These are phyloP conservation scores for Tholera decimalis DNA, from an alignment of 2,888 invertebrate species.

Conservation along the genomic window DNA sequence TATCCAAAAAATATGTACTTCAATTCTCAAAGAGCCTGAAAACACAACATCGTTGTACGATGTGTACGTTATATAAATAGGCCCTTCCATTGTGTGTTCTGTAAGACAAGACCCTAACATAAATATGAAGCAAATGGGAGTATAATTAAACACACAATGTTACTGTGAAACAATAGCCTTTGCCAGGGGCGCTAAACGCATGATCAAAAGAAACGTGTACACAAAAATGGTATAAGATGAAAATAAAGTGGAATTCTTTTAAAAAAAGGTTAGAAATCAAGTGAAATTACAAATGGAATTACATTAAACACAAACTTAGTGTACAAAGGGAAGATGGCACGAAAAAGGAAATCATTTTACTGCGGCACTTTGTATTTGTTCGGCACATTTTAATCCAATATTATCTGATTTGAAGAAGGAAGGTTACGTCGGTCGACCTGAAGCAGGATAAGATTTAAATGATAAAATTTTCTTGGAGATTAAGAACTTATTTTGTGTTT, in stretches of 20 bases:
- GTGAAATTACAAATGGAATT: conserved; percentile 73
- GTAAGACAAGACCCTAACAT: conserved; percentile 61
- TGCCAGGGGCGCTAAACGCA: conserved; percentile 44
- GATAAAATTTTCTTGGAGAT: conserved; percentile 25
- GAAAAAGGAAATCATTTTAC: conserved; percentile 73
- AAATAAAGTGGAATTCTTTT: conserved; percentile 55
- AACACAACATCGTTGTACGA: conserved; percentile 40
- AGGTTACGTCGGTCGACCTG: conserved; percentile 51
- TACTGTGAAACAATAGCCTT: conserved; percentile 54
- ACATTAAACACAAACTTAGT: conserved; percentile 73
- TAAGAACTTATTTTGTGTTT: conserved; percentile 15
- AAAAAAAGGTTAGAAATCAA: conserved; percentile 77
- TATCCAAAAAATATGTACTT: conserved; percentile 22
- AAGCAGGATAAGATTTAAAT: conserved; percentile 27
- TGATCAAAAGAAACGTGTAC: conserved; percentile 57
- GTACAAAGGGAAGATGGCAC: conserved; percentile 65
- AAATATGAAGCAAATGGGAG: conserved; percentile 59
- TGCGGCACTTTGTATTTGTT: conserved; percentile 68
- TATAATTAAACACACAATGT: conserved; percentile 62
- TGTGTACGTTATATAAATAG: conserved; percentile 47
- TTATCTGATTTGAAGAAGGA: conserved; percentile 56
- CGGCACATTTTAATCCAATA: conserved; percentile 73
- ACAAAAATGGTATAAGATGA: conserved; percentile 47
- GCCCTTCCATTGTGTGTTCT: conserved; percentile 40
- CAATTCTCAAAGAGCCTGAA: conserved; percentile 43